These are phyloP conservation scores for Stramonita haemastoma DNA, from an alignment of 2,888 invertebrate genomes.

Conservation along the genomic window DNA sequence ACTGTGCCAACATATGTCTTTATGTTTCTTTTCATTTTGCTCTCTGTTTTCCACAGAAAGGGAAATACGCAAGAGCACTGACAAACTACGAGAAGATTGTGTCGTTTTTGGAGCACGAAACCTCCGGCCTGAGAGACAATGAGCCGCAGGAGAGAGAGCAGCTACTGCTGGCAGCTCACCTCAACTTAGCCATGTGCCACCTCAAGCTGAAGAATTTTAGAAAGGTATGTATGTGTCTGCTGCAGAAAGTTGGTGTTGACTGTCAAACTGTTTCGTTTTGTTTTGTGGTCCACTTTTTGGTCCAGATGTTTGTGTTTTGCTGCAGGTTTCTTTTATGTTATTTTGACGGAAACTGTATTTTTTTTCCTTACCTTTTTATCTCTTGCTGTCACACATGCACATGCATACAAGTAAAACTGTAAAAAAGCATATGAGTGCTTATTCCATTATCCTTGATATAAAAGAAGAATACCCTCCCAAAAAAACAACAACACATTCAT, in stretches of 20 bases:
- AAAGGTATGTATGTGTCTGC: not conserved
- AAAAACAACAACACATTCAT: no score
- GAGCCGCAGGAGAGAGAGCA: slow-evolving; percentile 79
- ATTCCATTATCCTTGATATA: no score
- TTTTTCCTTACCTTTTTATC: no score
- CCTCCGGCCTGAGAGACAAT: slow-evolving; percentile 78
- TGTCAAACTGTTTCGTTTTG: not conserved
- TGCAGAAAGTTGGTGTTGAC: not conserved
- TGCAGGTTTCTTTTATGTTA: no score
- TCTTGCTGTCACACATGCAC: no score
- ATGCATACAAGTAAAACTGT: no score
- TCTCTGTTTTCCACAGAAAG: slow-evolving; percentile 74
- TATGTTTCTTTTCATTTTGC: not conserved
- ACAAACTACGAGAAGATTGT: slow-evolving; percentile 91
- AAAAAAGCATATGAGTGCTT: no score
- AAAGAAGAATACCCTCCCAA: no score
- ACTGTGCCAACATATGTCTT: no score
- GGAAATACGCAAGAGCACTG: slow-evolving; percentile 87
- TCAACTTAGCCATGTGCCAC: slow-evolving; percentile 90
- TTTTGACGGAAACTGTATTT: no score
- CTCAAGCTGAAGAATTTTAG: slow-evolving; percentile 84
- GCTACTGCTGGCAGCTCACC: slow-evolving; percentile 84
- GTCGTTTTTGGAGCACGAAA: slow-evolving; percentile 82
- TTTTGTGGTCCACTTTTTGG: no score
- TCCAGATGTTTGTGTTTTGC: no score